phyloP scores from a whole-genome alignment of 1,140 invertebrate species.

The Zaprionus capensis region DNA sequence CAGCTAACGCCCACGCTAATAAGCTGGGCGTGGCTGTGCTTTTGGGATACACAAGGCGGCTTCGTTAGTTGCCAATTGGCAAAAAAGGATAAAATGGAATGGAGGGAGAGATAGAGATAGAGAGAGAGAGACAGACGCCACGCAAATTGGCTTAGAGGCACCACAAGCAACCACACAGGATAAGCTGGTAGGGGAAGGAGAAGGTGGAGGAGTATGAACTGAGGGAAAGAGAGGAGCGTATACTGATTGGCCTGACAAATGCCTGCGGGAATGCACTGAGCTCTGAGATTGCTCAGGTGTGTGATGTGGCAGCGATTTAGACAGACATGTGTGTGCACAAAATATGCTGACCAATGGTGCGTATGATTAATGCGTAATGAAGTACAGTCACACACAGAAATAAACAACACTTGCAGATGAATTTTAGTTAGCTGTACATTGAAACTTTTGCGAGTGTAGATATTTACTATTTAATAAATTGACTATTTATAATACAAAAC shows the following conservation, averaged over 20 bases:
- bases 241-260: slow-evolving; percentile 54
- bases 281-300: slow-evolving; percentile 49
- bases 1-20: slow-evolving; percentile 46
- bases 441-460: not conserved
- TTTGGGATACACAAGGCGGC: slow-evolving; percentile 21
- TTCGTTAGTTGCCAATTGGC: slow-evolving; percentile 58
- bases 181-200: not conserved
- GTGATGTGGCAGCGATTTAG: slow-evolving; percentile 1
- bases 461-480: too few relatives aligned
- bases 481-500: too few relatives aligned
- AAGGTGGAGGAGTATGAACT: not conserved
- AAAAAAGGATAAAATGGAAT: slow-evolving; percentile 5
- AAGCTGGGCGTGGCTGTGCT: slow-evolving; percentile 53
- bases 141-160: slow-evolving; percentile 59
- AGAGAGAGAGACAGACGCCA: slow-evolving; percentile 6
- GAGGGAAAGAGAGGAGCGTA: not conserved
- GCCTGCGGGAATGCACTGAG: slow-evolving; percentile 28
- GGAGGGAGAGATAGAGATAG: not conserved
- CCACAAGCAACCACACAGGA: slow-evolving; percentile 6
- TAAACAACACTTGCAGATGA: not conserved
- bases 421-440: not conserved
- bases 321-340: not conserved
- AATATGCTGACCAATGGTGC: slow-evolving; percentile 62
- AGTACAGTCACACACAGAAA: not conserved
- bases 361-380: slow-evolving; percentile 63